Base-by-base conservation (phyloP, 2,113 vertebrate species). In the Cervus canadensis region DNA sequence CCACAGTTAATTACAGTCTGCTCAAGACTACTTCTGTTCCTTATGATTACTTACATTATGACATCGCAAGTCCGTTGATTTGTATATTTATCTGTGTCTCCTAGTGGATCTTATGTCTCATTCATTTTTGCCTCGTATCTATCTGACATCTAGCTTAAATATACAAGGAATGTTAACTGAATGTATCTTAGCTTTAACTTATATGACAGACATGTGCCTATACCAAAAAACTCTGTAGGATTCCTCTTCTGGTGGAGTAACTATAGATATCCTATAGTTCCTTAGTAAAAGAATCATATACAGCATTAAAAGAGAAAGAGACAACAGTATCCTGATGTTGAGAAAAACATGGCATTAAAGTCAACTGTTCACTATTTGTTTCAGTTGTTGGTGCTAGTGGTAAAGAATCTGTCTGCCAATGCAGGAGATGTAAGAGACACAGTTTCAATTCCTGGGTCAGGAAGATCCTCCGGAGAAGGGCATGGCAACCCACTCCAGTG, bases 221-320 rank as follows among this genome's bases (percentile, higher is more conserved):
- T 1, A 52, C 8, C 79, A 97, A 59, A 84, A 95, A 95, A n/a
- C 12, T 95, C 28, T 92, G 2, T 7, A 91, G 48, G 28, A 19
- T 57, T 64, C 26, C 28, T 76, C 57, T 56, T 78, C 64, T 59
- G 30, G 62, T n/a, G 50, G 19, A 93, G 15, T 59, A 92, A 91
- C 1, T 84, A 90, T 50, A 85, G 15, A 56, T 64, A 96, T 6
- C n/a, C 16, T 54, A 89, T 28, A 79, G 26, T 57, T 95, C 17
- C 36, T 96, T 74, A 90, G 28, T 54, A 79, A 97, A 97, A 96
- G 19, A 91, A 85, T 78, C 50, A 90, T 1, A 50, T 43, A 95
- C 56, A 92, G 56, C 54, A 83, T 91, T 85, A 57, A 81, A 96
- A 81, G 4, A 90, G 59, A 92, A 25, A 84, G 19, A 74, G 25